Percentiles rank a stretch among this genome's conserved stretches.
These are phyloP conservation scores for Phylloscopus trochiloides DNA, from an alignment of 2,113 vertebrate genomes.

Conservation along the genomic window DNA sequence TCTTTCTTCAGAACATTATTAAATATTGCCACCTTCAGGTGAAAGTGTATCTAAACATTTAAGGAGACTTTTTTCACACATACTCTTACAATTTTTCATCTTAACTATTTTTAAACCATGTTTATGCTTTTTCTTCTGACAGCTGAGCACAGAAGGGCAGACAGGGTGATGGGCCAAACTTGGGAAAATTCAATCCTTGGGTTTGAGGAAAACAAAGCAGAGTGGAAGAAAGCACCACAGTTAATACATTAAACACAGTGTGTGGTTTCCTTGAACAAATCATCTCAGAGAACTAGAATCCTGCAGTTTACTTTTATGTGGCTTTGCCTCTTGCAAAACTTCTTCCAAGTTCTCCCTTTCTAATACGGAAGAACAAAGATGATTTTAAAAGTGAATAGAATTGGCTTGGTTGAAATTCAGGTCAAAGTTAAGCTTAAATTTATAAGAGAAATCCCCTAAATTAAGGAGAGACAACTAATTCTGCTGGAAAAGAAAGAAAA, in stretches of 20 bases:
- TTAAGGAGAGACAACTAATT: not conserved
- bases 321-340: not conserved
- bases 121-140: not conserved
- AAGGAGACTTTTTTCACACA: not conserved
- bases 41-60: not conserved
- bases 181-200: not conserved
- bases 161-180: not conserved
- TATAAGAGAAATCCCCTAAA: not conserved
- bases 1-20: constrained; percentile 58
- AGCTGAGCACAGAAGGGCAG: not conserved
- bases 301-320: not conserved
- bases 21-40: constrained; percentile 80
- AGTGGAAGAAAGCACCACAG: not conserved
- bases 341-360: not conserved
- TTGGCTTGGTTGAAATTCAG: not conserved
- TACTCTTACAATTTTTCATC: not conserved
- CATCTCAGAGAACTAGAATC: not conserved
- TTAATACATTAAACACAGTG: not conserved
- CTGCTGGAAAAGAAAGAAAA: not conserved
- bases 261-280: not conserved
- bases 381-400: not conserved
- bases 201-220: not conserved
- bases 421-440: not conserved
- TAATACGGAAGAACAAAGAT: not conserved
- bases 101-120: not conserved